Evolutionary conservation across 1,140 invertebrate species (phyloP), one percentile per base, ranked within the genome.

Genomic region (Sogatella furcifera): DNA sequence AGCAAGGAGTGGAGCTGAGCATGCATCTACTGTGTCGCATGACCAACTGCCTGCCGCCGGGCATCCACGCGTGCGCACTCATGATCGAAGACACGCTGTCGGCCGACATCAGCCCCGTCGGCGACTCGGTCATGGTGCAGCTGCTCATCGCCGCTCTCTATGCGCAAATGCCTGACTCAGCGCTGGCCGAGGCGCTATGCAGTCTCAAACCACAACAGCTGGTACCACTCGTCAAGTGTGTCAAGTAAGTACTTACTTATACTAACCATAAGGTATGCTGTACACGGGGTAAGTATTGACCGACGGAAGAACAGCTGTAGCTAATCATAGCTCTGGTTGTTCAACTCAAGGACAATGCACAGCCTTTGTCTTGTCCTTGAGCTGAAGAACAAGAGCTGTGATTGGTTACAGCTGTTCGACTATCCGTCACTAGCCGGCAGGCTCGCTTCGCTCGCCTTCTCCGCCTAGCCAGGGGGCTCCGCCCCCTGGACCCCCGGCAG

Each of bases 201-300:
- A n/a, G 82, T 88, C 21, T 66, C 31, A 85, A 89, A 67, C 84
- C 86, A 64, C 82, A 86, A 52, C 80, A 86, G 64, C 84, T 89
- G 60, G 85, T 82, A 0, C 77, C 81, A 55, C 80, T 87, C 65
- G 83, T 89, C 52, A 75, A 81, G 1, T 69, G 77, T 34, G 77
- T 88, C 8, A 68, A 85, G 14, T 65, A 41, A 60, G 55, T 49
- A 52, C 34, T 8, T n/a, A n/a, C n/a, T n/a, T n/a, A n/a, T n/a
- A n/a, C n/a, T n/a, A n/a, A n/a, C n/a, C n/a, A n/a, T n/a, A n/a
- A n/a, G n/a, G n/a, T n/a, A n/a, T n/a, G n/a, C n/a, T n/a, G n/a
- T n/a, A n/a, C n/a, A n/a, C n/a, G n/a, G n/a, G n/a, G n/a, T n/a
- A n/a, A n/a, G n/a, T n/a, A n/a, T n/a, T n/a, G n/a, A n/a, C n/a